Percentiles rank a stretch among this genome's conserved stretches.
phyloP scores from a whole-genome alignment of 2,888 invertebrate species.

The Anthophora plumipes region DNA sequence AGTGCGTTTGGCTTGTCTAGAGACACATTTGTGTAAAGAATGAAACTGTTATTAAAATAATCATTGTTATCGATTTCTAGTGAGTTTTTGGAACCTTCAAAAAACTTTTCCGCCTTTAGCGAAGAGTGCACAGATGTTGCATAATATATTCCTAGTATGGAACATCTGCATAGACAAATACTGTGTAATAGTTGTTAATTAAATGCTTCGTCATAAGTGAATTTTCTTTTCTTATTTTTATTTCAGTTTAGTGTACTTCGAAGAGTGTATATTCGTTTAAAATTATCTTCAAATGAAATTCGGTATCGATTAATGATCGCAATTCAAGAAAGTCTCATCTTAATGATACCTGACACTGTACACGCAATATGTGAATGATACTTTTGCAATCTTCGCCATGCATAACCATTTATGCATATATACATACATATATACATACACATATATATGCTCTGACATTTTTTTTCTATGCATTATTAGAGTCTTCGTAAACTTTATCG shows the following conservation, averaged over 20 bases:
- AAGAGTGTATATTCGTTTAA: background rate
- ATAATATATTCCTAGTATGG: background rate
- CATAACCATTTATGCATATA: slow-evolving; percentile 17
- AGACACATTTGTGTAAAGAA: slow-evolving; percentile 18
- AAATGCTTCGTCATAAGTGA: background rate
- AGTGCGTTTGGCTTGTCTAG: background rate
- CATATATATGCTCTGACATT: background rate
- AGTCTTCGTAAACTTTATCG: slow-evolving; percentile 7
- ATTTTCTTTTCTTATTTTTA: background rate
- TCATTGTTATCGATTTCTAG: slow-evolving; percentile 6
- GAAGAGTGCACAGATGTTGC: background rate
- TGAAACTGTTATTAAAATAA: slow-evolving; percentile 20
- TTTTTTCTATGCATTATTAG: background rate
- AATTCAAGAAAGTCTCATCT: slow-evolving; percentile 33
- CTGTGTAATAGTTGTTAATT: background rate
- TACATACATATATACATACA: no score
- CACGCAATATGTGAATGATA: slow-evolving; percentile 43
- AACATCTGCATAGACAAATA: background rate
- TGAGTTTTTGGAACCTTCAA: background rate
- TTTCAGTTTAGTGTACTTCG: background rate
- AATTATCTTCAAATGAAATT: slow-evolving; percentile 7
- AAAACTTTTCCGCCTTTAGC: background rate
- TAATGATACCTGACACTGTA: slow-evolving; percentile 25
- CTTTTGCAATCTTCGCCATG: slow-evolving; percentile 12
- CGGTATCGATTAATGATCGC: background rate